Evolutionary conservation across 2,113 vertebrate species (phyloP), one percentile per base, ranked within the genome.

Genomic region (Eubucco bourcierii): DNA sequence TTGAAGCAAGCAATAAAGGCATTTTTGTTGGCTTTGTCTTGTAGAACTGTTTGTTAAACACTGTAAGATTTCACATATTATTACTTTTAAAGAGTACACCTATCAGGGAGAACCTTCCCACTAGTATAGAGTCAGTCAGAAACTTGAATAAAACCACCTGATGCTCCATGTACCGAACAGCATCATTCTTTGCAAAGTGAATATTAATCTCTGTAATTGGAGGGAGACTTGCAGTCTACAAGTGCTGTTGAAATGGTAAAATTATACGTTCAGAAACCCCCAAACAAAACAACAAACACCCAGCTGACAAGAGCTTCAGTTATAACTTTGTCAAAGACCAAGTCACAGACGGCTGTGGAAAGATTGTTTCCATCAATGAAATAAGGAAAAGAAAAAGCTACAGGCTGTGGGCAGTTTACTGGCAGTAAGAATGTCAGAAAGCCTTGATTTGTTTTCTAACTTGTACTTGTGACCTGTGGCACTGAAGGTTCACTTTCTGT

Each of bases 41-140:
- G 39, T 27, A 56, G 59, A 70, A 63, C 63, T 88, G 55, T 90
- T 95, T 94, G 60, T 47, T 47, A 90, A 92, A 85, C 56, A 56
- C 12, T 25, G 7, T 12, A 52, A 66, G 24, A 28, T 70, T 92
- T 88, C 67, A 24, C 23, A 15, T 85, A 47, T 67, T 70, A 76
- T 88, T 86, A 73, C 59, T 93, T 92, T 87, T 63, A 24, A 88
- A 83, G 64, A 63, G 27, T 39, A 2, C 12, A 4, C 80, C 31
- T 88, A 61, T 84, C 8, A 47, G 67, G 39, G 64, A 65, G 72
- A 90, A 29, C 20, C 29, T 86, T 86, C 29, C 27, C 33, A 66
- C 46, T 31, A 9, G 18, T 37, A 9, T n/a, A 24, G 39, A 91
- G 20, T 76, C 15, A 37, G 59, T 68, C 17, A 76, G 46, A 61